A percentile compares a stretch with the other conserved stretches of the same genome.
phyloP scores from a whole-genome alignment of 2,113 vertebrate species.

The Gallinago undulata region DNA sequence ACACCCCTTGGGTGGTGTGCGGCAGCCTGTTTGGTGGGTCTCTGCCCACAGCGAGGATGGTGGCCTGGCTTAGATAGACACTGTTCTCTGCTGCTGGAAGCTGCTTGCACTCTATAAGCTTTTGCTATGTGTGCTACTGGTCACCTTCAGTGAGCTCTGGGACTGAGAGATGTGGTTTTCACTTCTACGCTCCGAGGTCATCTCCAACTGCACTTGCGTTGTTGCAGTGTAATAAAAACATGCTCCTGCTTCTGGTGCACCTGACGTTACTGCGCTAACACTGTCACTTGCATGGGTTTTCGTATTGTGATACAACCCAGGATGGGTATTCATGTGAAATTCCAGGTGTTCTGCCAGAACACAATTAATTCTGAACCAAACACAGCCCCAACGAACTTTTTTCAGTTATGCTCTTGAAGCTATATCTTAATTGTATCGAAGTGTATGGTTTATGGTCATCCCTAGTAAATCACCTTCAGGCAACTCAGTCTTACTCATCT shows the following conservation, averaged over 20 bases:
- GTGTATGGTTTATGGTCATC: neutral
- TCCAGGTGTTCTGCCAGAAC: neutral
- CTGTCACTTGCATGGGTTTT: neutral
- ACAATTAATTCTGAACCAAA: neutral
- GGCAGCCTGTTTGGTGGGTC: neutral
- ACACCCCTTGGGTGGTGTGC: neutral
- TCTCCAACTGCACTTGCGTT: fast-evolving
- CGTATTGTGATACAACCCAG: neutral
- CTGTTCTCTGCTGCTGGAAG: neutral
- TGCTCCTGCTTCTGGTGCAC: neutral
- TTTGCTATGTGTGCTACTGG: neutral
- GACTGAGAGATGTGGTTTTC: neutral
- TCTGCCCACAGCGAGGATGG: neutral
- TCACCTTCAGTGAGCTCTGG: neutral
- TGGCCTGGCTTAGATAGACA: neutral
- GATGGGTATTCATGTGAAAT: neutral
- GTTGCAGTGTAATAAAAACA: fast-evolving
- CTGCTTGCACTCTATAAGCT: neutral
- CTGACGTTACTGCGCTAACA: neutral
- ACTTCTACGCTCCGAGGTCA: fast-evolving
- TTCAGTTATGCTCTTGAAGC: neutral
- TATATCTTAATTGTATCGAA: neutral
- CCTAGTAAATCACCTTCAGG: neutral
- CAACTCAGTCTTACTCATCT: neutral
- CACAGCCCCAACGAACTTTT: neutral